Evolutionary conservation across 2,113 vertebrate species (phyloP), one percentile per base, ranked within the genome.

Genomic region (Motacilla tschutschensis): DNA sequence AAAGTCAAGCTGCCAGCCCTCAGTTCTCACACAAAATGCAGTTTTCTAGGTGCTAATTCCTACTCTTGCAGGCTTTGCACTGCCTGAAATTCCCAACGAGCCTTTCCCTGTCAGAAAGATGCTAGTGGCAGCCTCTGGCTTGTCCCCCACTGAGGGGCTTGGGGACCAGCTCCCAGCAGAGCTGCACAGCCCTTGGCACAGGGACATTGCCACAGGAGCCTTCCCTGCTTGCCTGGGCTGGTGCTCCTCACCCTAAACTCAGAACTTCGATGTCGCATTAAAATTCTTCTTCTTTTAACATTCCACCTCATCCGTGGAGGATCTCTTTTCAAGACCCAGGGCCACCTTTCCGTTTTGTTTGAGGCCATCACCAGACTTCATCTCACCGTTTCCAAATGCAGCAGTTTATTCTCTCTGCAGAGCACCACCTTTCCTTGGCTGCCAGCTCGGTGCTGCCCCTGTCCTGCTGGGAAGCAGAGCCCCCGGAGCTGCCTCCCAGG

Each of bases 71-170:
- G 46, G 31, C 14, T 74, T 83, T 55, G 25, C 22, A 25, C 28
- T 36, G 46, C 17, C 47, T 58, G 69, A 58, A 79, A 77, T 73
- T 69, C 14, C 40, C 0, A 0, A 8, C 26, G 9, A 47, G 33
- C 17, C 14, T 21, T 25, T 83, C 22, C 16, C 38, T 10, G 14
- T 28, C 10, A 12, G 20, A 74, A 71, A 28, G 48, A 54, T 58
- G 51, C 24, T 38, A 15, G 14, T 1, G 4, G n/a, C 14, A 65
- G 51, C 41, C 22, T 71, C 40, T 58, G 48, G 26, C 35, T 74
- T 74, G 19, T 70, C 17, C 19, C 54, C 14, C 3, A 0, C 11
- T 0, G 0, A 15, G 14, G 22, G 60, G 38, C 24, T 36, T 24
- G 15, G 43, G 13, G 38, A 53, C 18, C 2, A 3, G 16, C 31